Evolutionary conservation across 2,797 vertebrate species (phyloP).

Genomic region (Nyctalus aviator): DNA sequence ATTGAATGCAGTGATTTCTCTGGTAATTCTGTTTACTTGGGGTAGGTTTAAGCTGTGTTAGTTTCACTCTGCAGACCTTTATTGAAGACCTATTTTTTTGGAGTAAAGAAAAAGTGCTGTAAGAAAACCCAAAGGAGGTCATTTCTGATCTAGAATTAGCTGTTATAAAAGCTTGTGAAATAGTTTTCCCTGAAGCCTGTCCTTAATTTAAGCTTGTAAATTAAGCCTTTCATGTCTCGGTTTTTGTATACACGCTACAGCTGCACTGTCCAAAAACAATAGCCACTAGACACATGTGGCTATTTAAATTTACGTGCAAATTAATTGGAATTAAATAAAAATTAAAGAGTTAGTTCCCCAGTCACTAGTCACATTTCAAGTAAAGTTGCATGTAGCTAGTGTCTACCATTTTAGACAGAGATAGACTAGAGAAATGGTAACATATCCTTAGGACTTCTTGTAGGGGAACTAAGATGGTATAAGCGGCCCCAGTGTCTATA

Average conservation of each 20-base stretch:
- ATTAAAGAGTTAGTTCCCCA: conserved; percentile 27
- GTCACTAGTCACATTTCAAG: neutral
- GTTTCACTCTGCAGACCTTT: conserved; percentile 55
- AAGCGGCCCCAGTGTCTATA: neutral
- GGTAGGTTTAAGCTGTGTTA: conserved; percentile 49
- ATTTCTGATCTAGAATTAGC: conserved; percentile 31
- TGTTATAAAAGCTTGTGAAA: conserved; percentile 48
- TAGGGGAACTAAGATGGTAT: neutral
- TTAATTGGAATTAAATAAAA: conserved; percentile 48
- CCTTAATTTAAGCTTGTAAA: conserved; percentile 53
- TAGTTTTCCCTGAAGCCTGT: conserved; percentile 39
- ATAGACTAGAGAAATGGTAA: neutral
- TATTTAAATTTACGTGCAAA: conserved; percentile 48
- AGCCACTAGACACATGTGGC: neutral
- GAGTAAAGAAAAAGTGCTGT: conserved; percentile 6
- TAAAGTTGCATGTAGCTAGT: neutral
- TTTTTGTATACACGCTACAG: neutral
- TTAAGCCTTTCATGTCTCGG: conserved; percentile 6
- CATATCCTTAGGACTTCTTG: neutral
- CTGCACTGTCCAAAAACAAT: neutral
- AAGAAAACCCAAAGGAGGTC: conserved; percentile 1
- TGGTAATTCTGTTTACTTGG: conserved; percentile 45
- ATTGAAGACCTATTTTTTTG: neutral
- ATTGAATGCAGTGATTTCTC: conserved; percentile 37
- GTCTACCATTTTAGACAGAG: neutral